Evolutionary conservation across 2,797 vertebrate species (phyloP).

Genomic region (Mormyrops attenuatus): DNA sequence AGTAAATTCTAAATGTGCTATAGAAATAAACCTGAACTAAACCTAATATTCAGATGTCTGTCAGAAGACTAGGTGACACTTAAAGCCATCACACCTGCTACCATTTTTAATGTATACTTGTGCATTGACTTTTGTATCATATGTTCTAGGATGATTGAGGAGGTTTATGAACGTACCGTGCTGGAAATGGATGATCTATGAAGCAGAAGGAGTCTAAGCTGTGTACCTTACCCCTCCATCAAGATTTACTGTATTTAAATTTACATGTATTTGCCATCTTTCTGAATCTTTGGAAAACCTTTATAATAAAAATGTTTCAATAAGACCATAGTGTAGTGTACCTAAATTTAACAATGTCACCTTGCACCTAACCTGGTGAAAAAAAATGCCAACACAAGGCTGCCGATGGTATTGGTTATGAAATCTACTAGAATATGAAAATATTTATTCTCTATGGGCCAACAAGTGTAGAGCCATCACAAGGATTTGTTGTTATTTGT

Average conservation of each 20-base stretch:
- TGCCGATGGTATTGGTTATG: neutral
- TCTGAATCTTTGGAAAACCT: neutral
- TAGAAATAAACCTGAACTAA: neutral
- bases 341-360: neutral
- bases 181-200: neutral
- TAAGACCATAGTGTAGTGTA: neutral
- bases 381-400: neutral
- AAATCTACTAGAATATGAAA: neutral
- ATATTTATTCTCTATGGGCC: neutral
- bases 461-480: neutral
- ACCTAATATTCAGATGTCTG: neutral
- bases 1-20: neutral
- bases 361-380: neutral
- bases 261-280: neutral
- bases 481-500: neutral
- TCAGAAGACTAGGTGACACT: neutral
- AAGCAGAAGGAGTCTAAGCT: neutral
- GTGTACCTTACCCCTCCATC: neutral
- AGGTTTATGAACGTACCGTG: neutral
- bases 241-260: neutral
- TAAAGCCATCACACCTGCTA: neutral
- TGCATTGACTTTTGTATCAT: conserved; percentile 5
- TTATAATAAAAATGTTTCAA: neutral
- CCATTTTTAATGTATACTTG: neutral
- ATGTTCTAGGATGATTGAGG: conserved; percentile 60